Base-by-base conservation (phyloP, 1,140 invertebrate species). In the Coboldia fuscipes region DNA sequence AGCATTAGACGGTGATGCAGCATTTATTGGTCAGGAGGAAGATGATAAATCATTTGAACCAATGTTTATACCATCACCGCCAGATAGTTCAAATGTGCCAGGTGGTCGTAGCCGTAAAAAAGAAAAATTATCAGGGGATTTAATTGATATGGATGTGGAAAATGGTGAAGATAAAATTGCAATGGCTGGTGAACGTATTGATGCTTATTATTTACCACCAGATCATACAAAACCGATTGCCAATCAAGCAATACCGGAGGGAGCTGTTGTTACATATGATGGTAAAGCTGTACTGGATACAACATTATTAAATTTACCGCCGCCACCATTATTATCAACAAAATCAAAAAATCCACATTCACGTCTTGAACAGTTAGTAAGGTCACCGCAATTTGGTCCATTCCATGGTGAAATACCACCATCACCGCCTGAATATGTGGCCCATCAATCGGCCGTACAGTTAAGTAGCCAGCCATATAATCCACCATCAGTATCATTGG, bases 61-160 rank as follows among this genome's bases (percentile, higher is more conserved):
- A 1, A 72, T 79, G 54, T 78, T 77, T 41, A 68, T 77, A 43
- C 72, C 75, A 4, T 76, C 73, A 5, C 70, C 71, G 3, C 59
- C 62, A 1, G 68, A 72, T 42, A 60, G 56, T 21, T 52, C 40
- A 23, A 51, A 55, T 50, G 61, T 54, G 43, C n/a, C n/a, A n/a
- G n/a, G n/a, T n/a, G n/a, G n/a, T n/a, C n/a, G n/a, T n/a, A 58
- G 41, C 44, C 55, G 37, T 48, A 39, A 36, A 46, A 56, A 43
- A 37, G 26, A 36, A 31, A 10, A 39, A 31, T 23, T 30, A 14
- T 24, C 5, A 42, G 38, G 28, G 13, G 38, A 34, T 15, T 33
- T 46, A 35, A 14, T 37, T 2, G 40, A 42, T 15, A 29, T 42
- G 0, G 52, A 54, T 9, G 41, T 57, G 4, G 37, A 48, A 2